Evolutionary conservation across 2,797 vertebrate species (phyloP).

Genomic region (Urophycis tenuis): DNA sequence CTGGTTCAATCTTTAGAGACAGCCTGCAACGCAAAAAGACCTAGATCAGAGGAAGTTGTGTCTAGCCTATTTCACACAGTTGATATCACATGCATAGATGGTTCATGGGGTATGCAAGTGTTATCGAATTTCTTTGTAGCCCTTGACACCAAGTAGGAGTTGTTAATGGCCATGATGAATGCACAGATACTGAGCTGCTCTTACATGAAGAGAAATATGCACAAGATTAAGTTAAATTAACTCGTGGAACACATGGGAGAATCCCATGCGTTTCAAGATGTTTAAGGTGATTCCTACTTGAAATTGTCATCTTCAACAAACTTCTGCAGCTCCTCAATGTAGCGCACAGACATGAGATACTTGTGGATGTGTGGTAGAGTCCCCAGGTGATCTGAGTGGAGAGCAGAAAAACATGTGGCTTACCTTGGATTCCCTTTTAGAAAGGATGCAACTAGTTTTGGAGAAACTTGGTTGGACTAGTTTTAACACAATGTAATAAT

Average conservation of each 20-base stretch:
- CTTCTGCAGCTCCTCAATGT: conserved; percentile 95
- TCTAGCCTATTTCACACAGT: not conserved
- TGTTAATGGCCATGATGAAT: not conserved
- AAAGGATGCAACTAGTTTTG: not conserved
- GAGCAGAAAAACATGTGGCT: not conserved
- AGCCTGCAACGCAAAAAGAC: conserved; percentile 70
- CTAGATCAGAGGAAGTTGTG: not conserved
- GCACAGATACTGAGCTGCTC: not conserved
- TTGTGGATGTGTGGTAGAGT: conserved; percentile 89
- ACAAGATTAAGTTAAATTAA: not conserved
- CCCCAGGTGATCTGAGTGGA: conserved; percentile 77
- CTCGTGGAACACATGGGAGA: not conserved
- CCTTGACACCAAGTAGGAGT: not conserved
- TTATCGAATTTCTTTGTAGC: not conserved
- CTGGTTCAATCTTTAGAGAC: conserved; percentile 89
- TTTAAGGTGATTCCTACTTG: conserved; percentile 74
- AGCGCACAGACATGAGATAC: conserved; percentile 89
- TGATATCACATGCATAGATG: not conserved
- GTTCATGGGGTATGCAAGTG: not conserved
- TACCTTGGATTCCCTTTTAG: not conserved
- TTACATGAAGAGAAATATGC: not conserved
- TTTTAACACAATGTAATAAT: not conserved
- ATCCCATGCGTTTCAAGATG: not conserved
- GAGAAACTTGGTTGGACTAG: not conserved
- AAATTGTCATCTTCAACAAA: conserved; percentile 97